Percentiles rank a stretch among this genome's conserved stretches.
Evolutionary conservation across 1,140 invertebrate species (phyloP).

Genomic region (Cyphomyrmex costatus): DNA sequence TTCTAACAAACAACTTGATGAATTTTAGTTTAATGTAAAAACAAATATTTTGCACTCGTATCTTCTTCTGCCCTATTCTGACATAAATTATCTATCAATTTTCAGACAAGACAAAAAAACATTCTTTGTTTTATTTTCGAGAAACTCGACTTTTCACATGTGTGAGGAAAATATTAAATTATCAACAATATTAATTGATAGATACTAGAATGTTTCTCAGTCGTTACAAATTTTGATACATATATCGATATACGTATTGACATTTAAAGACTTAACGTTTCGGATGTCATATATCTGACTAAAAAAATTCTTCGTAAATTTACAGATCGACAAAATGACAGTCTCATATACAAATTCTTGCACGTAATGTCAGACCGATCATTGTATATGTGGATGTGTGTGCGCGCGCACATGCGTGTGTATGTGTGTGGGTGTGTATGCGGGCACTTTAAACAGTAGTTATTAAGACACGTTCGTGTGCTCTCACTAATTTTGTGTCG

Average conservation of each 20-base stretch:
- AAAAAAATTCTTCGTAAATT: conserved; percentile 47
- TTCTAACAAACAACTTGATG: not conserved
- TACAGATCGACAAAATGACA: conserved; percentile 61
- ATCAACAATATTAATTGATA: conserved; percentile 23
- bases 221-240: conserved; percentile 62
- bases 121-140: conserved; percentile 57
- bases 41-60: conserved; percentile 68
- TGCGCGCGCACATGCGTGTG: not conserved
- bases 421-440: not conserved
- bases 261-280: conserved; percentile 48
- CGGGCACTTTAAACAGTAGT: conserved; percentile 65
- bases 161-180: conserved; percentile 20
- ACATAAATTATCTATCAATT: conserved; percentile 52
- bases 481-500: conserved; percentile 40
- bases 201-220: conserved; percentile 57
- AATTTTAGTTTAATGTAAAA: conserved; percentile 50
- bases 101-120: conserved; percentile 61
- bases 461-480: conserved; percentile 62
- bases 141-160: conserved; percentile 34
- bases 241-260: conserved; percentile 59
- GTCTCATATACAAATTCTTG: conserved; percentile 68
- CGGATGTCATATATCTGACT: conserved; percentile 36
- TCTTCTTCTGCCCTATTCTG: conserved; percentile 55
- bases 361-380: conserved; percentile 50
- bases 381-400: conserved; percentile 15